Evolutionary conservation across 1,140 invertebrate species (phyloP).

Genomic region (Sarcophaga peregrina): DNA sequence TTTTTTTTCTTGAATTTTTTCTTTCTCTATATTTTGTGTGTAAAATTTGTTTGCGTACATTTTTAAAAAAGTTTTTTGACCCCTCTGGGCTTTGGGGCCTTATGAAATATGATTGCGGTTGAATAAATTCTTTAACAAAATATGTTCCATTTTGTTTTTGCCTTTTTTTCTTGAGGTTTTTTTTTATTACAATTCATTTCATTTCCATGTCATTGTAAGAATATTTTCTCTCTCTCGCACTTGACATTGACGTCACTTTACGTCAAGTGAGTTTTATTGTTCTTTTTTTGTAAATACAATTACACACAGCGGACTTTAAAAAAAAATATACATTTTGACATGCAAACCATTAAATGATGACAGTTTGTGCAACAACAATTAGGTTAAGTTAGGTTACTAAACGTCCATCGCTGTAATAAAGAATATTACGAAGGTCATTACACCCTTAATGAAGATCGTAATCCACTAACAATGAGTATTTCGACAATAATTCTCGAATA

Average conservation of each 20-base stretch:
- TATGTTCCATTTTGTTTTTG: neutral
- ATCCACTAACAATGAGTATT: too few species aligned
- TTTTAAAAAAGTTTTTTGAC: conserved; percentile 3
- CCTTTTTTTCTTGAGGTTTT: neutral
- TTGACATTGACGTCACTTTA: conserved; percentile 14
- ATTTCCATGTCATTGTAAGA: too few species aligned
- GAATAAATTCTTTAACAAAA: too few species aligned
- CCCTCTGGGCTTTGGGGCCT: neutral
- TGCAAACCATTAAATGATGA: conserved; percentile 6
- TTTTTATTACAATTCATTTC: neutral
- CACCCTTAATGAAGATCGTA: too few species aligned
- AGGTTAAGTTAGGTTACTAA: too few species aligned
- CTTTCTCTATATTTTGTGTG: neutral
- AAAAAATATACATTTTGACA: neutral
- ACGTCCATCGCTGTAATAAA: too few species aligned
- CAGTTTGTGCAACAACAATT: conserved; percentile 5
- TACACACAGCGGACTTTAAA: neutral
- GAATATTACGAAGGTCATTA: too few species aligned
- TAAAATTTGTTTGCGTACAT: too few species aligned
- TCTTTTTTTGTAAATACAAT: neutral
- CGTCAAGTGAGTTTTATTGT: neutral
- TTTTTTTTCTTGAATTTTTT: neutral
- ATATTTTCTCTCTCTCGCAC: neutral
- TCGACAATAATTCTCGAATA: too few species aligned
- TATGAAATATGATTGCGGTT: neutral